Evolutionary conservation across 2,888 invertebrate genomes (phyloP).

Genomic region (Didymodactylos carnosus): DNA sequence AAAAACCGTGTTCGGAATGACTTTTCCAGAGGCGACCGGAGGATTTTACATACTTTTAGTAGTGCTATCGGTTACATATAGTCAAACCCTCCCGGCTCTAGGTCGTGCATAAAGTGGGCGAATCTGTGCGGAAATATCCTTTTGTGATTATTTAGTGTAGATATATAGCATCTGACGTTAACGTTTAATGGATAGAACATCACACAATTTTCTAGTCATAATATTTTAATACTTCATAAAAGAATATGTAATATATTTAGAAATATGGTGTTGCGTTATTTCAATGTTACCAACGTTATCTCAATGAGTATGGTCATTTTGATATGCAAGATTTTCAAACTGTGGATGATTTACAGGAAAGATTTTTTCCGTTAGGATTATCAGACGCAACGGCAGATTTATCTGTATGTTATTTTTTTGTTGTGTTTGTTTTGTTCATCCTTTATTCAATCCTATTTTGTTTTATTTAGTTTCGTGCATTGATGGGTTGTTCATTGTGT

Average conservation of each 20-base stretch:
- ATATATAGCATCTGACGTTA: too few species aligned
- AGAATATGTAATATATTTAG: conserved; percentile 16
- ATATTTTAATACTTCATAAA: too few species aligned
- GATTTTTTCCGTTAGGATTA: conserved; percentile 29
- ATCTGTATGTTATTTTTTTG: conserved; percentile 22
- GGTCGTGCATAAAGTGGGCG: too few species aligned
- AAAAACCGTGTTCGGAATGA: too few species aligned
- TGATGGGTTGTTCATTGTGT: conserved; percentile 32
- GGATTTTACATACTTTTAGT: too few species aligned
- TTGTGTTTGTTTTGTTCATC: neutral
- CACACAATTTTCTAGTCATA: too few species aligned
- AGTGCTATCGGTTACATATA: too few species aligned
- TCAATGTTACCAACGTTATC: conserved; percentile 32
- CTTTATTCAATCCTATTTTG: neutral
- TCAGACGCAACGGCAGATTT: conserved; percentile 25
- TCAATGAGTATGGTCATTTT: conserved; percentile 25
- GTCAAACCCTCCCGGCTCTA: too few species aligned
- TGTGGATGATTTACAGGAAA: conserved; percentile 24
- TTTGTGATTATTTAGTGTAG: too few species aligned
- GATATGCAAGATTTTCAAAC: conserved; percentile 25
- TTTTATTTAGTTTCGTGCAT: conserved; percentile 27
- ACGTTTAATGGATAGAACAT: too few species aligned
- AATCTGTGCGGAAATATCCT: too few species aligned
- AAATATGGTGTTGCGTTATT: conserved; percentile 29
- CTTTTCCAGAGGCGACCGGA: too few species aligned